Evolutionary conservation across 2,888 invertebrate genomes (phyloP), one percentile per base, ranked within the genome.

Genomic region (Parascotia fuliginaria): DNA sequence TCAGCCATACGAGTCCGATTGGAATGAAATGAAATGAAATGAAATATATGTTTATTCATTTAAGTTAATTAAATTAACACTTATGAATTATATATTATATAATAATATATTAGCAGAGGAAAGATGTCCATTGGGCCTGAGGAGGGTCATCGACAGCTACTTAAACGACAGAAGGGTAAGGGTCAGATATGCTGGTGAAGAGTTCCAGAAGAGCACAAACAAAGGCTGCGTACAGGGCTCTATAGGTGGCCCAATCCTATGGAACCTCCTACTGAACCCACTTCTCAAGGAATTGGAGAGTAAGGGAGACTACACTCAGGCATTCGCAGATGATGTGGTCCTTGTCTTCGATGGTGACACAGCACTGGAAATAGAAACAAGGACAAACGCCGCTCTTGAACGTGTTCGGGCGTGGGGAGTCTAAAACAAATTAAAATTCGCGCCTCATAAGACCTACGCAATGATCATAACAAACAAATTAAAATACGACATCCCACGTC

Each of bases 1-100:
- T 58, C 64, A 2, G 27, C 27, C 2, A 27, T 27, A 6, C 3
- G 27, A 27, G 6, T 6, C 27, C 6, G 27, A 5, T 16, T 36
- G 19, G n/a, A n/a, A n/a, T n/a, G n/a, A n/a, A n/a, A n/a, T n/a
- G n/a, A n/a, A n/a, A n/a, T n/a, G n/a, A n/a, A n/a, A n/a, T n/a
- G n/a, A n/a, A n/a, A n/a, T n/a, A n/a, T n/a, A n/a, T n/a, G n/a
- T n/a, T n/a, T n/a, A n/a, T n/a, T n/a, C n/a, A n/a, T n/a, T n/a
- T n/a, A n/a, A n/a, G n/a, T n/a, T n/a, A n/a, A n/a, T n/a, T n/a
- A n/a, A n/a, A n/a, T n/a, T n/a, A n/a, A n/a, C n/a, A n/a, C n/a
- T n/a, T n/a, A n/a, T n/a, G n/a, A n/a, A n/a, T n/a, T n/a, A n/a
- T n/a, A n/a, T n/a, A n/a, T n/a, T n/a, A n/a, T n/a, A n/a, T n/a